Evolutionary conservation across 2,797 vertebrate species (phyloP).

Genomic region (Delichon dasypus): DNA sequence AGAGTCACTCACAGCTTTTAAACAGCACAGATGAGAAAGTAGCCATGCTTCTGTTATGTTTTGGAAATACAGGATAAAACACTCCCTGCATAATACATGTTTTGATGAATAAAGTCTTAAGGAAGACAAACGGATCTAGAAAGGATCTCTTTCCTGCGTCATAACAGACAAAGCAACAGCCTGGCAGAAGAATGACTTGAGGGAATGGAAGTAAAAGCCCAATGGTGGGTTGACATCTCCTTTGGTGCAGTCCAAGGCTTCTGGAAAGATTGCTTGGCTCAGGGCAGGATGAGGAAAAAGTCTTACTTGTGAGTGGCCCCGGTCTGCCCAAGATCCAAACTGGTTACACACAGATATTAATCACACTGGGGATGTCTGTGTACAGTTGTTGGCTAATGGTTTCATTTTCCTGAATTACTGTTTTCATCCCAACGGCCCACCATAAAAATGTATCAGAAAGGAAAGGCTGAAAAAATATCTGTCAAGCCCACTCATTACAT

Average conservation of each 20-base stretch:
- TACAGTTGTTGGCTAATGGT: neutral
- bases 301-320: neutral
- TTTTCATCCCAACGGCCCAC: neutral
- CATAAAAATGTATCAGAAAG: neutral
- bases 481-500: neutral
- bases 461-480: neutral
- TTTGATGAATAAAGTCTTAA: conserved; percentile 31
- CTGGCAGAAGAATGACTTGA: neutral
- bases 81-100: conserved; percentile 16
- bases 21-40: neutral
- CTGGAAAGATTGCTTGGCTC: neutral
- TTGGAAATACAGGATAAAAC: conserved; percentile 47
- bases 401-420: neutral
- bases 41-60: conserved; percentile 14
- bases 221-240: neutral
- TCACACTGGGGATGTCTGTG: neutral
- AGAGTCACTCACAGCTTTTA: neutral
- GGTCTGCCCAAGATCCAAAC: neutral
- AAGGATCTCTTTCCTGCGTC: neutral
- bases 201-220: neutral
- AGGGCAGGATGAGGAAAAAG: neutral
- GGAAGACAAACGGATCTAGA: conserved; percentile 9
- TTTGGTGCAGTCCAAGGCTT: neutral
- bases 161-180: neutral
- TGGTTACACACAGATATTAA: neutral